Evolutionary conservation across 2,888 invertebrate genomes (phyloP), one percentile per base, ranked within the genome.

Genomic region (Drosophila sordidula): DNA sequence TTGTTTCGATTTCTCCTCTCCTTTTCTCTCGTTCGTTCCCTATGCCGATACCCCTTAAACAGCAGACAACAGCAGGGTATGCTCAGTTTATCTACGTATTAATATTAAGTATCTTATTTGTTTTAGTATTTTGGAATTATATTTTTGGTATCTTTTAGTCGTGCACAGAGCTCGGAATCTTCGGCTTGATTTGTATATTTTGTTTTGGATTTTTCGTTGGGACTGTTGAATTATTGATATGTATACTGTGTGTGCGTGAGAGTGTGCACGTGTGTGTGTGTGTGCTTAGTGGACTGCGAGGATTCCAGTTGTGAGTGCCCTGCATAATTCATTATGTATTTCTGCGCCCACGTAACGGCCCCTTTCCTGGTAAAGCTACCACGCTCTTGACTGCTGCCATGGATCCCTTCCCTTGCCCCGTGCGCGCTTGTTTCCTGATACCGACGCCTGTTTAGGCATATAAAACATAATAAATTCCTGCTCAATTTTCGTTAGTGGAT

Each of bases 401-500:
- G 42, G 52, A 56, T 36, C 39, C 51, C 34, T 26, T 25, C 38
- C 49, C 18, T 34, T 25, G 2, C 16, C 4, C 22, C 12, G 9
- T 12, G 47, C 52, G 49, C 45, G 44, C 55, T 18, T 44, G 39
- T 58, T 70, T 70, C 56, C 59, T 54, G 59, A 58, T 58, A 56
- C 74, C 62, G 71, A 70, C 66, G 75, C 75, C 63, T 68, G 76
- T 72, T 75, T 75, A 75, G 76, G 76, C 75, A 76, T 75, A 75
- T 76, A 78, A 80, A 86, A 82, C 82, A 83, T 82, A 82, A 87
- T 84, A 84, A 87, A 87, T 84, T 87, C 77, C 75, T 69, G 85
- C 84, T 81, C 84, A 84, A 87, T 84, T 87, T 87, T 84, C 84
- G 84, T 87, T 84, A 81, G 87, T 87, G 87, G 84, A 84, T 84